Evolutionary conservation across 2,113 vertebrate genomes (phyloP), one percentile per base, ranked within the genome.

Genomic region (Hemichromis elongatus): DNA sequence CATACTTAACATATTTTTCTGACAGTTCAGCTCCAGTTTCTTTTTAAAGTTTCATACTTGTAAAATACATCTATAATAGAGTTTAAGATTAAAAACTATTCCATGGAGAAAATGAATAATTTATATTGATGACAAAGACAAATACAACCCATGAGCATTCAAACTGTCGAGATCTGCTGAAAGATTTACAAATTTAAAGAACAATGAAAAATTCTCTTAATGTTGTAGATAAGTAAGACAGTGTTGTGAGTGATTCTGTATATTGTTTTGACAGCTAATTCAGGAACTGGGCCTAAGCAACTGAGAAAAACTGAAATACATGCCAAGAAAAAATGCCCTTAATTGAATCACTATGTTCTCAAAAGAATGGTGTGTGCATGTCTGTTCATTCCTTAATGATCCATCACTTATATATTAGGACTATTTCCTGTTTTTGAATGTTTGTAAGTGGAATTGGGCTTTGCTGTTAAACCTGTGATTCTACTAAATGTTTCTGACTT

Each of bases 361-460:
- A 88, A 87, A 86, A 84, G 61, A 35, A 59, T 86, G 37, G 30
- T 83, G 28, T 95, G 92, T 94, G 93, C 93, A 95, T 95, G 94
- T 82, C 57, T 91, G 68, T 87, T 79, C 81, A 57, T 86, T 79
- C 75, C 63, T 28, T 70, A 52, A 81, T 88, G 82, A 92, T 57
- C 66, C 81, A 79, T 91, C 47, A 87, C 28, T 88, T 11, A 66
- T 66, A 61, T 28, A 81, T 63, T 77, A 75, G 68, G 21, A 86
- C 9, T 79, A 4, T 82, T 53, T 87, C 30, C 52, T 89, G 50
- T 83, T 59, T 80, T n/a, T 75, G 2, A 70, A 61, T 82, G 63
- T 91, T 18, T 86, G 21, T 70, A 45, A 79, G 54, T 88, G 87
- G 53, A 54, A 88, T 45, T 86, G 18, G 77, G 86, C 37, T 86